These are phyloP conservation scores for Antechinus flavipes DNA, from an alignment of 2,113 vertebrate species.

Conservation along the genomic window DNA sequence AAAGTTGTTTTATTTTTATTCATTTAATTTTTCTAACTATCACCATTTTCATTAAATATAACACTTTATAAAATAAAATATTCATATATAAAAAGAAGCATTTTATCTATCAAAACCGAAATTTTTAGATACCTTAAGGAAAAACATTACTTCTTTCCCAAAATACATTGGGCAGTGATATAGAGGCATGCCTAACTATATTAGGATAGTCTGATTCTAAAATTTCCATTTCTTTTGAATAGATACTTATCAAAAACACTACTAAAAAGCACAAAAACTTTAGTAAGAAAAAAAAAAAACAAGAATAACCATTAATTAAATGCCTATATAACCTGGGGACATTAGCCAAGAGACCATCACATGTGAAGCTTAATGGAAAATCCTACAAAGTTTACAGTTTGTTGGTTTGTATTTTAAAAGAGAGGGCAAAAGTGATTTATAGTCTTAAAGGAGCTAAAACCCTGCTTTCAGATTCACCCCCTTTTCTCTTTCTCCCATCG, in stretches of 20 bases:
- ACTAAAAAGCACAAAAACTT: not conserved
- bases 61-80: not conserved
- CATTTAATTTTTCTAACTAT: not conserved
- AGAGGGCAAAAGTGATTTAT: not conserved
- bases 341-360: not conserved
- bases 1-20: not conserved
- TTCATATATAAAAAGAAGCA: not conserved
- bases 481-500: not conserved
- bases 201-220: too few species aligned
- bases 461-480: not conserved
- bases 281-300: not conserved
- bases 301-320: not conserved
- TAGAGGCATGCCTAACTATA: not conserved
- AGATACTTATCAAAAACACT: not conserved
- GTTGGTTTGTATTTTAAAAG: not conserved
- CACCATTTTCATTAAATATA: not conserved
- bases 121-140: not conserved
- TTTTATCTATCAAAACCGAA: not conserved
- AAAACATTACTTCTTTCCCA: not conserved
- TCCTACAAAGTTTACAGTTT: not conserved
- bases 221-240: not conserved
- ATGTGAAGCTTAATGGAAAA: not conserved
- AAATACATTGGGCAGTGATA: not conserved
- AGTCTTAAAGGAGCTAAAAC: not conserved
- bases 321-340: not conserved